Base-by-base conservation (phyloP, 2,113 vertebrate species). In the Peromyscus polionotus region DNA sequence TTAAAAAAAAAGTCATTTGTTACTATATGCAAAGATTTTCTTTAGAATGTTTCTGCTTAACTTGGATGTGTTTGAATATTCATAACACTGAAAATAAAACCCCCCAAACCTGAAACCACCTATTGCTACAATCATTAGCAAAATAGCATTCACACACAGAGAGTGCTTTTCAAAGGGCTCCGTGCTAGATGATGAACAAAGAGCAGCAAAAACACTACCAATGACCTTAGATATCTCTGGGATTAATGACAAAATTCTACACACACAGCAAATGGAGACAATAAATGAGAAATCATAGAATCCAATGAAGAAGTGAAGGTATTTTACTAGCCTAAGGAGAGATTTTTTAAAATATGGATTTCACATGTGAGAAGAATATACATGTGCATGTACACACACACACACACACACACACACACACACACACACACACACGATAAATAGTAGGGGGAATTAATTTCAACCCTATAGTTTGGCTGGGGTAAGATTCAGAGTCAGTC, bases 21-120 rank as follows among this genome's bases (percentile, higher is more conserved):
- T 31, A 85, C 51, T 86, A 59, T 76, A 81, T 4, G 42, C 5
- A 88, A 83, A 93, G 19, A 14, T 51, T 87, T 87, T 79, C 42
- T 67, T 88, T 65, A 79, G 54, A 88, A 88, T 59, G 6, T 86
- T 72, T 73, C 72, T 77, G 59, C 19, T 76, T 93, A 86, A 73
- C 33, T 12, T 94, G 51, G 95, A 61, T 36, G 33, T 24, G 36
- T n/a, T 39, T 84, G 75, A 88, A 68, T 90, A 75, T 75, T 95
- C 36, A 65, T 75, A 59, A 95, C 33, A 33, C 67, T 94, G 26
- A 93, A 97, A 68, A 90, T 54, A 93, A 59, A 90, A 89, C 86
- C 24, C 19, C 7, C 24, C 76, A 80, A 81, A 79, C 91, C 3
- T 7, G 2, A 73, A 88, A 88, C 83, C 4, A 65, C 39, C 33